These are phyloP conservation scores for Otolemur garnettii DNA, from an alignment of 2,113 vertebrate species.

Conservation along the genomic window DNA sequence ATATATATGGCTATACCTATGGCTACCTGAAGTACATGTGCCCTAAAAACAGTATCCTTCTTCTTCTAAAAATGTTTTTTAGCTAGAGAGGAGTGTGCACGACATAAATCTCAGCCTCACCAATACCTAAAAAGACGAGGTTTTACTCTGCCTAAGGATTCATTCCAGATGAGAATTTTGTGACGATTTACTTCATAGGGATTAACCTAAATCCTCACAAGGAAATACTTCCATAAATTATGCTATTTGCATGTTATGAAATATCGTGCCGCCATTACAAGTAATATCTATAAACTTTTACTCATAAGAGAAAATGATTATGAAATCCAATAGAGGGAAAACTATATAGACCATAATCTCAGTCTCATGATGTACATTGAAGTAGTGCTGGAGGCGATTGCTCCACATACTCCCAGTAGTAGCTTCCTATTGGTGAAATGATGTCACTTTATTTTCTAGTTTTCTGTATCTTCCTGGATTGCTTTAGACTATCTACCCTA, in stretches of 20 bases:
- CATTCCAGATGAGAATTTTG: constrained; percentile 28
- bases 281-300: constrained; percentile 47
- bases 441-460: neutral
- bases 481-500: neutral
- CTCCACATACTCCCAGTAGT: neutral
- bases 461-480: neutral
- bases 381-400: neutral
- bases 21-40: neutral
- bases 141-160: neutral
- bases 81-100: neutral
- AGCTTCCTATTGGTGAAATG: neutral
- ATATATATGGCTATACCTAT: neutral
- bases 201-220: constrained; percentile 30
- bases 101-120: neutral
- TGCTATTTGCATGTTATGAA: constrained; percentile 1
- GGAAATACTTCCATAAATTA: constrained; percentile 51
- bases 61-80: constrained; percentile 12
- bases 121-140: constrained; percentile 23
- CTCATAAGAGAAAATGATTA: constrained; percentile 24
- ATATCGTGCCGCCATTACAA: constrained; percentile 9
- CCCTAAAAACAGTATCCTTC: neutral
- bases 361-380: neutral
- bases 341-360: neutral
- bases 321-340: neutral
- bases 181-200: constrained; percentile 36